Conservation (phyloP, 2,888 invertebrate genomes). For the Chrysina gloriosa region DNA sequence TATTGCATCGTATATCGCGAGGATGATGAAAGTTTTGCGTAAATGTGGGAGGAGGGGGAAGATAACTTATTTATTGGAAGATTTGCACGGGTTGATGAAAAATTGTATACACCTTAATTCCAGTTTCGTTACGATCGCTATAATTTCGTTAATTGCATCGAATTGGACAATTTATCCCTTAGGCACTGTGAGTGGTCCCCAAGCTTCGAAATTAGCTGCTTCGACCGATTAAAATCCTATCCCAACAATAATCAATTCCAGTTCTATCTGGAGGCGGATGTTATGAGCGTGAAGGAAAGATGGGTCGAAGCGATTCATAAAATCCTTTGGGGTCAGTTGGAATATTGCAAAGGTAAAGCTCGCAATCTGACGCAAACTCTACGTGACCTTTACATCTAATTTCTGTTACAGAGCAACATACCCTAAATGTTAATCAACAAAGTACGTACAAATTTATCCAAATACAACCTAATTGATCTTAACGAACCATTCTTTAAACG, state of each 20-base stretch:
- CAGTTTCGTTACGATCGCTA: constrained; percentile 56
- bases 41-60: no score
- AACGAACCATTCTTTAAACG: no score
- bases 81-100: no score
- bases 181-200: neutral
- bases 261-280: neutral
- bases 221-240: neutral
- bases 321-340: neutral
- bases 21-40: no score
- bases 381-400: no score
- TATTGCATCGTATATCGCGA: no score
- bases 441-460: no score
- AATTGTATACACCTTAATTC: no score
- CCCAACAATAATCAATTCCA: neutral
- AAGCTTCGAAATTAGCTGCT: neutral
- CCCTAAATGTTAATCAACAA: no score
- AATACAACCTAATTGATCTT: no score
- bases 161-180: constrained; percentile 46
- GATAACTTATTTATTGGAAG: no score
- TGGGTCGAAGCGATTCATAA: constrained; percentile 5
- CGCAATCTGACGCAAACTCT: no score
- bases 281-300: neutral
- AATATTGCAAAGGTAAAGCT: neutral
- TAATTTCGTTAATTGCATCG: constrained; percentile 55
- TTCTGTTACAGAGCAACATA: neutral